Evolutionary conservation across 2,113 vertebrate species (phyloP), one percentile per base, ranked within the genome.

Genomic region (Rhinoderma darwinii): DNA sequence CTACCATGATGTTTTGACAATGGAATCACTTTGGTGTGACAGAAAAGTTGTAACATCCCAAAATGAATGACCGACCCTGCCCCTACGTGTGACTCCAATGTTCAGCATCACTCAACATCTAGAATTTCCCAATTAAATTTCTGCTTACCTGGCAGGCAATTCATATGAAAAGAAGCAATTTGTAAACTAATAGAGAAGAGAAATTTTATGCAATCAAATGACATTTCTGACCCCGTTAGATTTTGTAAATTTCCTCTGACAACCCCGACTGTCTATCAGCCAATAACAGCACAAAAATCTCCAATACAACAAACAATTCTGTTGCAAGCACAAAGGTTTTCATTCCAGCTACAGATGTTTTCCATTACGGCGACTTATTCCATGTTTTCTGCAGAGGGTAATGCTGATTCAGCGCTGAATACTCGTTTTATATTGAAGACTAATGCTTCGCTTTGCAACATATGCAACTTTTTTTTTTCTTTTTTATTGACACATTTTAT

Each of bases 321-420:
- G 32, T n/a, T 72, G 4, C 10, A 22, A 47, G 30, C 63, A 18
- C 2, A 30, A 9, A 20, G 44, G 47, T 44, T 66, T 50, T 76
- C 41, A 54, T 51, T 73, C 27, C 12, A 1, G 17, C 44, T 54
- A 41, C 47, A 56, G 25, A 35, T 74, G 47, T 39, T 12, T 84
- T 74, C 68, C 82, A 74, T 74, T 74, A 54, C n/a, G 14, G 7
- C 66, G 11, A 25, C 68, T 73, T 54, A 50, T 83, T 70, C 61
- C 27, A 2, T 27, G 30, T 30, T 72, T 82, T 83, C 41, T 72
- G 81, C 14, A 14, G 61, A 35, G 17, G 30, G 1, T 41, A 66
- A 22, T 54, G 82, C 82, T 59, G 68, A 56, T 17, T 84, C 82
- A 84, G 82, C 82, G 5, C 41, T 10, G 10, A 20, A 77, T 51